Percentiles rank a stretch among this genome's conserved stretches.
Evolutionary conservation across 2,113 vertebrate species (phyloP).

Genomic region (Phalacrocorax aristotelis): DNA sequence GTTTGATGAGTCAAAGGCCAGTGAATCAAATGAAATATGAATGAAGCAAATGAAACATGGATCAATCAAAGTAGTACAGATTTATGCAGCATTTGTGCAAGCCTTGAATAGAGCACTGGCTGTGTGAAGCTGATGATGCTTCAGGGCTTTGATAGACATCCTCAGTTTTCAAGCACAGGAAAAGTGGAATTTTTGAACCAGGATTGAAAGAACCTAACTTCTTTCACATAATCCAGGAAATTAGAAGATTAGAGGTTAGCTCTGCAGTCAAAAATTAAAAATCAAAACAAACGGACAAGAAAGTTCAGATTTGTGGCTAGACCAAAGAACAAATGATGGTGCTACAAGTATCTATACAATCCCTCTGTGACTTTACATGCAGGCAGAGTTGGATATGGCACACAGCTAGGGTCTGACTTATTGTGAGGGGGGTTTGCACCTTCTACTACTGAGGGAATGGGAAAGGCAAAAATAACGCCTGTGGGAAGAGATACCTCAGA

Average conservation of each 20-base stretch:
- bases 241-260: background rate
- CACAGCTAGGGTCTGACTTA: background rate
- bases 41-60: no score
- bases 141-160: background rate
- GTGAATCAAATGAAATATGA: no score
- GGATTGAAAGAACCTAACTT: background rate
- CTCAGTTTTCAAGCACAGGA: background rate
- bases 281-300: background rate
- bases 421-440: background rate
- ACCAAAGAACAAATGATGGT: background rate
- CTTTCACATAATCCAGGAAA: background rate
- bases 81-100: background rate
- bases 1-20: background rate
- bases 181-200: background rate
- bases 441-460: background rate
- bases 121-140: background rate
- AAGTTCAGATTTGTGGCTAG: background rate
- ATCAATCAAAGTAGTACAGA: background rate
- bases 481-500: background rate
- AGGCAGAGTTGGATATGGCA: background rate
- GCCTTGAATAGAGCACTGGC: background rate
- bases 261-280: background rate
- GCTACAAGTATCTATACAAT: background rate
- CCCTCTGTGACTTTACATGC: background rate
- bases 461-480: background rate